Conservation (phyloP, 2,888 invertebrate species). For the Synergus laeviventris region DNA sequence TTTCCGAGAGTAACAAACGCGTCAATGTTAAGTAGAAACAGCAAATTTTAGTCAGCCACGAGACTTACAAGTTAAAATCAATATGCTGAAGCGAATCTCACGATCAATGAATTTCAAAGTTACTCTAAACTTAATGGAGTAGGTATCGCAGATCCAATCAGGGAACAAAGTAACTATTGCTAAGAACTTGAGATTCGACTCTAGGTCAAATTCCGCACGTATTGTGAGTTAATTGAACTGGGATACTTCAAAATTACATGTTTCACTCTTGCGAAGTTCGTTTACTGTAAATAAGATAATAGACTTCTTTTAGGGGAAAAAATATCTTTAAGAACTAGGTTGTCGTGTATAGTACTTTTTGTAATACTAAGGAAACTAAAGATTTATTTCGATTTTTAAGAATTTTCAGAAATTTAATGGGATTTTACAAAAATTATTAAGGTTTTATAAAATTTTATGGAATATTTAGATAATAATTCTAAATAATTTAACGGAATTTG, state of each 20-base stretch:
- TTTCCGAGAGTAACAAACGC: background rate
- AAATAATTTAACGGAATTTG: too few species aligned
- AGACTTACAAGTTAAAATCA: slow-evolving; percentile 9
- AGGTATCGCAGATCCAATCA: slow-evolving; percentile 33
- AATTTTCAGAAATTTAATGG: too few species aligned
- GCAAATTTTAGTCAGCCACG: background rate
- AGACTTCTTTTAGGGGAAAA: background rate
- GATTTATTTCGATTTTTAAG: too few species aligned
- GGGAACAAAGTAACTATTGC: background rate
- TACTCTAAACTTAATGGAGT: slow-evolving; percentile 24
- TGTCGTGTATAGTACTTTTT: too few species aligned
- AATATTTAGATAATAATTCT: too few species aligned
- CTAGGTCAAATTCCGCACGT: background rate
- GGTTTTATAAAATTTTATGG: too few species aligned
- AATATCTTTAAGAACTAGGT: background rate
- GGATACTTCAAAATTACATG: background rate
- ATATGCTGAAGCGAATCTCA: background rate
- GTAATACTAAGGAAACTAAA: too few species aligned
- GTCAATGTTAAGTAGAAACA: background rate
- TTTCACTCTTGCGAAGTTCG: background rate
- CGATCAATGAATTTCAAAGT: slow-evolving; percentile 16
- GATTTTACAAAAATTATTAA: too few species aligned
- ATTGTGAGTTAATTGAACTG: background rate
- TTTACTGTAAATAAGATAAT: background rate
- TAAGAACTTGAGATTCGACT: slow-evolving; percentile 13